Conservation (phyloP, 1,140 invertebrate genomes). For the Cherax destructor region DNA sequence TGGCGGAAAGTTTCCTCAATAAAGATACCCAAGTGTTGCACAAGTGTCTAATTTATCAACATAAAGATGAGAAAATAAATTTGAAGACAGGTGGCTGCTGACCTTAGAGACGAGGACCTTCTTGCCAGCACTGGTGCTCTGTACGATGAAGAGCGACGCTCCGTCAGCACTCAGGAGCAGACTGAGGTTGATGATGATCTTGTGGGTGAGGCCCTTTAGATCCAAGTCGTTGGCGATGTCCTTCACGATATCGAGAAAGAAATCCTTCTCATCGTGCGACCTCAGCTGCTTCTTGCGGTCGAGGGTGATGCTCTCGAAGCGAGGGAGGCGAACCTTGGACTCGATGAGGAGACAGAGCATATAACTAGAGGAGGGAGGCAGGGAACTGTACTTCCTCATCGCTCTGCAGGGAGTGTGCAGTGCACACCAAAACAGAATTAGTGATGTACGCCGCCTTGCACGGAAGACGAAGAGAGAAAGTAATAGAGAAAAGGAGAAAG, state of each 20-base stretch:
- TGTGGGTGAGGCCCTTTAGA: slow-evolving; percentile 76
- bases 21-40: no score
- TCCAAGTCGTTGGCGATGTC: slow-evolving; percentile 78
- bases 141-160: slow-evolving; percentile 77
- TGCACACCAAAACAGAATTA: not conserved
- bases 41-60: no score
- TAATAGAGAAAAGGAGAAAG: no score
- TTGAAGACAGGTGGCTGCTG: not conserved
- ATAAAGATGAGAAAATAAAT: no score
- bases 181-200: slow-evolving; percentile 76
- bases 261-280: slow-evolving; percentile 75
- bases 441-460: not conserved
- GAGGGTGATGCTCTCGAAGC: slow-evolving; percentile 74
- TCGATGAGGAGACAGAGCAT: slow-evolving; percentile 78
- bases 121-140: slow-evolving; percentile 75
- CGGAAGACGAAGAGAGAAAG: no score
- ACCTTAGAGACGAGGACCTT: slow-evolving; percentile 77
- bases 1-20: no score
- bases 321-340: slow-evolving; percentile 77
- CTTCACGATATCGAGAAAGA: slow-evolving; percentile 77
- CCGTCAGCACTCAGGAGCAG: slow-evolving; percentile 77
- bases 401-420: slow-evolving; percentile 14
- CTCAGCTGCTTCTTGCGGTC: slow-evolving; percentile 76
- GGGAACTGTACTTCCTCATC: slow-evolving; percentile 76
- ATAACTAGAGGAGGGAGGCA: slow-evolving; percentile 77